Evolutionary conservation across 2,888 invertebrate genomes (phyloP).

Genomic region (Drosophila fulvimacula): DNA sequence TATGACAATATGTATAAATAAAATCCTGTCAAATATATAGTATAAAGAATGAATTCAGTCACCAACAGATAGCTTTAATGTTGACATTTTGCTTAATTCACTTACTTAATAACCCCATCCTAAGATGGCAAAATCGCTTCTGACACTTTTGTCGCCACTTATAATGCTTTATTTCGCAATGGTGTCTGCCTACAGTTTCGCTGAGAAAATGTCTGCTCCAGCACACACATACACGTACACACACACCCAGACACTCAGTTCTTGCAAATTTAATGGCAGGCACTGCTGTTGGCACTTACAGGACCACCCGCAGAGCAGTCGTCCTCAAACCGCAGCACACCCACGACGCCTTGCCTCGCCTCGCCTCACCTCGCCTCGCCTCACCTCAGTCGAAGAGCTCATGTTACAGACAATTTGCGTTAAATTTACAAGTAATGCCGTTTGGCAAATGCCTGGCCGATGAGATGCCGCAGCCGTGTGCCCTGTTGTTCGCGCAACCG

Average conservation of each 20-base stretch:
- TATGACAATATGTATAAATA: too few relatives aligned
- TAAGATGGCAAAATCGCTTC: slow-evolving; percentile 7
- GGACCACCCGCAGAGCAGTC: slow-evolving; percentile 29
- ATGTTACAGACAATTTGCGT: slow-evolving; percentile 81
- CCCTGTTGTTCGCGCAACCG: slow-evolving; percentile 40
- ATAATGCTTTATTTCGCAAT: slow-evolving; percentile 27
- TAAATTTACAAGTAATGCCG: slow-evolving; percentile 77
- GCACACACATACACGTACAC: slow-evolving; percentile 4
- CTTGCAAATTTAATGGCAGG: slow-evolving; percentile 79
- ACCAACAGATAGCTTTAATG: not conserved
- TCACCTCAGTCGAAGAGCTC: slow-evolving; percentile 56
- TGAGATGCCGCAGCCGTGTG: slow-evolving; percentile 24
- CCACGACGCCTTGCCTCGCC: slow-evolving; percentile 43
- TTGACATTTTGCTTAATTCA: not conserved
- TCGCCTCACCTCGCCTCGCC: too few relatives aligned
- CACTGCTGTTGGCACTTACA: slow-evolving; percentile 75
- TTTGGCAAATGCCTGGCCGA: slow-evolving; percentile 61
- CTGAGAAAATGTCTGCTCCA: slow-evolving; percentile 40
- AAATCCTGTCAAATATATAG: not conserved
- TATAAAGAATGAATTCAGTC: not conserved
- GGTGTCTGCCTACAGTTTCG: slow-evolving; percentile 21
- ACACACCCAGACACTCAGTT: slow-evolving; percentile 20
- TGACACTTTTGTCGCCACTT: slow-evolving; percentile 53
- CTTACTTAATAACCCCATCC: not conserved
- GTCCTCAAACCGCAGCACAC: not conserved